Evolutionary conservation across 1,140 invertebrate species (phyloP).

Genomic region (Nasonia vitripennis): DNA sequence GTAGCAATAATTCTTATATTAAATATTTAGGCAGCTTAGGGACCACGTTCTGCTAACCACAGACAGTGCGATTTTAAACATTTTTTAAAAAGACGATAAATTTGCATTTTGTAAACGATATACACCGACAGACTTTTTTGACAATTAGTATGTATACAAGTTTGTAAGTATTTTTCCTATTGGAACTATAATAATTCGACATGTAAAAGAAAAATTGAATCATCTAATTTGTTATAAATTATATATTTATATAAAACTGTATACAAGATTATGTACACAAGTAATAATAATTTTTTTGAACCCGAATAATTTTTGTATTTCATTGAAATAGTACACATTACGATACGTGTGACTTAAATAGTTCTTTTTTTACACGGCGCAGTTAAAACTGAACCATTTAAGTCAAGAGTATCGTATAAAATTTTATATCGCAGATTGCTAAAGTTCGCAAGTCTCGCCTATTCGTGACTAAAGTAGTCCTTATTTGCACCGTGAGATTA

Average conservation of each 20-base stretch:
- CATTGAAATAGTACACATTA: no score
- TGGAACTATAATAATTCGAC: conserved; percentile 2
- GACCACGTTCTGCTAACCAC: conserved; percentile 15
- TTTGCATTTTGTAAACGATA: conserved; percentile 47
- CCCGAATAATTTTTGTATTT: neutral
- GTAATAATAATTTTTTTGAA: conserved; percentile 38
- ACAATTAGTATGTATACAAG: neutral
- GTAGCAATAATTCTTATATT: conserved; percentile 7
- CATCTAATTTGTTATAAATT: conserved; percentile 20
- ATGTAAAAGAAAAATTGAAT: neutral
- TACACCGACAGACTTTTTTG: neutral
- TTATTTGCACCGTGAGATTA: no score
- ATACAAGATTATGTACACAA: neutral
- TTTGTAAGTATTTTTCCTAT: conserved; percentile 11
- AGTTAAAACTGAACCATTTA: no score
- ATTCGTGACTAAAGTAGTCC: no score
- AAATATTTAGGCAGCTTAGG: conserved; percentile 23
- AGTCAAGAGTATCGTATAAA: no score
- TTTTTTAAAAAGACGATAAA: neutral
- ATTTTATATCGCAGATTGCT: no score
- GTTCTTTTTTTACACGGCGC: no score
- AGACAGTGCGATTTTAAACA: neutral
- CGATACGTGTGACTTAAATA: no score
- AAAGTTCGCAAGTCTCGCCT: no score
- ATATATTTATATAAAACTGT: conserved; percentile 9